Conservation (phyloP, 2,888 invertebrate genomes). For the Papilio elwesi region DNA sequence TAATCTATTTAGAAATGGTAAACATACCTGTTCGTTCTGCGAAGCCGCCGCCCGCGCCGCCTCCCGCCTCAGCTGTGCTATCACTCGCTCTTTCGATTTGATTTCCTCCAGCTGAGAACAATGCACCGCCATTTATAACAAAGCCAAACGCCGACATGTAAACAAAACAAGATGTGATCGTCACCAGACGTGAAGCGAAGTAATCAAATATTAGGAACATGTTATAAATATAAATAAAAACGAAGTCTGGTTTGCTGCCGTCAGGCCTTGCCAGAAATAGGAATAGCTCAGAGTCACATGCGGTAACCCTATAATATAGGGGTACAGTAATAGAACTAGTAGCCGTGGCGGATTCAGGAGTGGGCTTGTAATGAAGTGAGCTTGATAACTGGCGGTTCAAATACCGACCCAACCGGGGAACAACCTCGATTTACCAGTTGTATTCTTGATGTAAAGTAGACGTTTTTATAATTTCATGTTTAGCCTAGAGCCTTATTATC, state of each 20-base stretch:
- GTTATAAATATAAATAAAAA: constrained; percentile 13
- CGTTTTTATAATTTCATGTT: no score
- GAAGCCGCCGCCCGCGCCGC: constrained; percentile 63
- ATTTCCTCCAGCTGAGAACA: constrained; percentile 87
- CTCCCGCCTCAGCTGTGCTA: constrained; percentile 82
- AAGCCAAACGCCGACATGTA: constrained; percentile 15
- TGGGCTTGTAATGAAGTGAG: no score
- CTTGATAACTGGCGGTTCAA: no score
- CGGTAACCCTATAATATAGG: no score
- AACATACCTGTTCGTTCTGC: constrained; percentile 71
- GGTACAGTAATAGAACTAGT: no score
- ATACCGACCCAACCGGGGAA: no score
- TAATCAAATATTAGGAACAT: neutral
- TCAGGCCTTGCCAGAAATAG: neutral
- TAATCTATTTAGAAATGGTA: neutral
- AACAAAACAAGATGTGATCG: constrained; percentile 19
- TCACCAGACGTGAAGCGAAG: constrained; percentile 10
- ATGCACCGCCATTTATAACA: constrained; percentile 39
- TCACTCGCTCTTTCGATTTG: constrained; percentile 87
- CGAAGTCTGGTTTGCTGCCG: neutral
- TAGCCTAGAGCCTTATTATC: no score
- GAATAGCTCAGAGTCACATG: neutral
- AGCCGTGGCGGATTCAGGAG: no score
- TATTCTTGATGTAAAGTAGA: no score
- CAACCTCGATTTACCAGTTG: no score